Base-by-base conservation (phyloP, 2,888 invertebrate species). In the Conops quadrifasciatus region DNA sequence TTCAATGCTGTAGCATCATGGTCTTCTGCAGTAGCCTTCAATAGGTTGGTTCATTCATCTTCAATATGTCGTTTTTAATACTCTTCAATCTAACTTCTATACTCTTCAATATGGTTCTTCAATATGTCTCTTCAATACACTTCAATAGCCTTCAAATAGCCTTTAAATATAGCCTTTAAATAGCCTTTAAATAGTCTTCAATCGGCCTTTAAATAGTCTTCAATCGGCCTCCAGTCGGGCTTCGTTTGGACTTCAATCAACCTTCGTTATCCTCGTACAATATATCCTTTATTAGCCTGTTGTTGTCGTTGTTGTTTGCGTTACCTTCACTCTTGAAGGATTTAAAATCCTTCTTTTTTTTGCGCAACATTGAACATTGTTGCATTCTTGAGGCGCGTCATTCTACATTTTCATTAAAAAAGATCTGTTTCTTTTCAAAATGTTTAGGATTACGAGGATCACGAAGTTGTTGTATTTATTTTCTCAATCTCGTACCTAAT, bases 301-400 rank as follows among this genome's bases (percentile, higher is more conserved):
- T 60, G 60, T 60, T 60, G 43, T 60, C 60, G n/a, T n/a, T 63
- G 15, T 63, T 63, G 43, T 30, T 65, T 21, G 53, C 68, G 62
- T 49, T 62, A 36, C 51, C 36, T 68, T 68, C 21, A 36, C 26
- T 21, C 28, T 68, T 68, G 51, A 36, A 30, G 24, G 11, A 19
- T 45, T 45, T 58, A 21, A 68, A 68, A 68, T 62, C 62, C 68
- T 62, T 36, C 9, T 9, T 9, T 36, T 36, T 36, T 68, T 68
- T 68, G 68, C 68, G 68, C 68, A 68, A 68, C 30, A 62, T 68
- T 68, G 68, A 60, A 68, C 62, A 67, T 60, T 47, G n/a, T n/a
- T n/a, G n/a, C n/a, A n/a, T n/a, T 56, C 9, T 36, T 36, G 36
- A 36, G 36, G 36, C 36, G 36, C 36, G 9, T 36, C 36, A 36